Evolutionary conservation across 2,888 invertebrate species (phyloP), one percentile per base, ranked within the genome.

Genomic region (Teleogryllus oceanicus): DNA sequence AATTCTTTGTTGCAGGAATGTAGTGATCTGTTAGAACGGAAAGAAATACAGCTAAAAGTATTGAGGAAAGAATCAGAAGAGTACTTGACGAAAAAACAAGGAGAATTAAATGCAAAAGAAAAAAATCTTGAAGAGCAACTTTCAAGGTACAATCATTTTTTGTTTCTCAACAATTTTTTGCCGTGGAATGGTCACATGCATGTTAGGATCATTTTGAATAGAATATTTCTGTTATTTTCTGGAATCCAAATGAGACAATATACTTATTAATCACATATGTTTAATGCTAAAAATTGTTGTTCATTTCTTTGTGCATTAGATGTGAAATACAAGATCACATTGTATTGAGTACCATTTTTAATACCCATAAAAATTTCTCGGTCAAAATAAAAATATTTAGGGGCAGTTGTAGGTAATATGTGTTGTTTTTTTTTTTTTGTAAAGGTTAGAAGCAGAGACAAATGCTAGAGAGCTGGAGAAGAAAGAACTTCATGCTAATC

Each of bases 391-490:
- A 37, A 37, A 37, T 37, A 37, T 37, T 37, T 8, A 37, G 37
- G 37, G 37, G 37, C 37, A 37, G 8, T 37, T 37, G 37, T 37
- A 37, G 5, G 37, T 37, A 37, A 37, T 8, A 37, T 8, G 11
- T 20, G 11, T 21, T 21, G 21, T 21, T 21, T 1, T 12, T 50
- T 49, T 76, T 24, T 13, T 74, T 78, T 50, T 18, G 13, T 79
- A 49, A 37, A 82, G 82, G 76, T 81, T 82, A 75, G 74, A 79
- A 20, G 49, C 50, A 18, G 82, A 82, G 75, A 75, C 79, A n/a
- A 77, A 79, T 21, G 79, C 81, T n/a, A 76, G 80, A 78, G 75
- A 75, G 13, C 49, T 20, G 49, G 74, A 81, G 24, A 80, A 79
- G 18, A 49, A 50, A 11, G 77, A 80, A 62, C 49, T 82, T 21